These are phyloP conservation scores for Scomber scombrus DNA, from an alignment of 2,113 vertebrate genomes.

Conservation along the genomic window DNA sequence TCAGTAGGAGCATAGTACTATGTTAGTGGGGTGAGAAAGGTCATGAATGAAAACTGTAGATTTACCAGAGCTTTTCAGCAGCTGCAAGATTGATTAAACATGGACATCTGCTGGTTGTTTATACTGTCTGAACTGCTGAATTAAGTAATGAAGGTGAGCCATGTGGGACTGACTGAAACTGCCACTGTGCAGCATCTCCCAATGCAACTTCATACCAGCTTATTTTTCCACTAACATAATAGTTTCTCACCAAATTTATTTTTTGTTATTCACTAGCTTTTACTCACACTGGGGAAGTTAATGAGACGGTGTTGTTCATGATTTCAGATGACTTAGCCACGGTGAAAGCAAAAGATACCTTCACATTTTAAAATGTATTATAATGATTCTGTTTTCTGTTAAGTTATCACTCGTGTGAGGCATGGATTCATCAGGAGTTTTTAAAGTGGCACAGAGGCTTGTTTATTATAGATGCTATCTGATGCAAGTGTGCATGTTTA, in stretches of 20 bases:
- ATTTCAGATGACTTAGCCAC: not conserved
- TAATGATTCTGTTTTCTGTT: not conserved
- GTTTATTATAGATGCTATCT: conserved; percentile 30
- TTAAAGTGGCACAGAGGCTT: conserved; percentile 15
- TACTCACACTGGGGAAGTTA: conserved; percentile 23
- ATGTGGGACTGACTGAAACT: conserved; percentile 32
- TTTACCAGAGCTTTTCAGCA: conserved; percentile 25
- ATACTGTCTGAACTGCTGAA: conserved; percentile 13
- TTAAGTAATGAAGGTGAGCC: conserved; percentile 10
- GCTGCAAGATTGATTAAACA: conserved; percentile 39
- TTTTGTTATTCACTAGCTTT: not conserved
- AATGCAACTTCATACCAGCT: not conserved
- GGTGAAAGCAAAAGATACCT: not conserved
- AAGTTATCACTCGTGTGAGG: not conserved
- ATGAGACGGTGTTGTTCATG: not conserved
- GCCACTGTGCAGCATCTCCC: not conserved
- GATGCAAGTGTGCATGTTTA: not conserved
- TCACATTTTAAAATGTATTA: conserved; percentile 5
- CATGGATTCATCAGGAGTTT: conserved; percentile 14
- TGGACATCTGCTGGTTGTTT: conserved; percentile 70
- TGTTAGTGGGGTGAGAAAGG: conserved; percentile 3
- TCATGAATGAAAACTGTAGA: not conserved
- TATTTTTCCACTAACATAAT: not conserved
- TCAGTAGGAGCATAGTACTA: conserved; percentile 1
- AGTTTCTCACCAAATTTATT: not conserved